A percentile compares a stretch with the other conserved stretches of the same genome.
Conservation (phyloP, 2,888 invertebrate genomes). For the Plemyria rubiginata region DNA sequence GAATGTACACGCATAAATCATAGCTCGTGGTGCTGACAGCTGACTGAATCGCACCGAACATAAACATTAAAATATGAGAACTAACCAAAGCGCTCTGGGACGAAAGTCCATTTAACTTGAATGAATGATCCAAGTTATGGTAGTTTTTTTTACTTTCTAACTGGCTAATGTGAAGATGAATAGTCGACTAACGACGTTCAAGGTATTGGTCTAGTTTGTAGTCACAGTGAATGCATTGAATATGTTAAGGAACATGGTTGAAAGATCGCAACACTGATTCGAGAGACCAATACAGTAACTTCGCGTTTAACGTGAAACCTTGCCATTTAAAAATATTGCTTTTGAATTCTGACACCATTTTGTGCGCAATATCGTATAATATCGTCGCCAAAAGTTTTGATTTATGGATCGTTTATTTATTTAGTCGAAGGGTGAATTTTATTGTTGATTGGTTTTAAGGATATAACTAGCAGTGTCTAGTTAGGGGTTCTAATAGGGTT, state of each 20-base stretch:
- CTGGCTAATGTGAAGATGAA: conserved; percentile 14
- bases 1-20: conserved; percentile 27
- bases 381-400: conserved; percentile 16
- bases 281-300: conserved; percentile 23
- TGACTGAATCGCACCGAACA: conserved; percentile 13
- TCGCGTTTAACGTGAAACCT: conserved; percentile 34
- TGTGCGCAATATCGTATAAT: conserved; percentile 31
- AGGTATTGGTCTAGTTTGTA: conserved; percentile 5
- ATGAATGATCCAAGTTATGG: conserved; percentile 12
- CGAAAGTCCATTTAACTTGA: conserved; percentile 6
- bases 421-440: not conserved
- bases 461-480: not conserved
- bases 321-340: conserved; percentile 36
- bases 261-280: conserved; percentile 20
- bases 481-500: not conserved
- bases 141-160: conserved; percentile 9
- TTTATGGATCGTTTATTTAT: conserved; percentile 7
- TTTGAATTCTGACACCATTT: conserved; percentile 33
- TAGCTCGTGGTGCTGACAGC: conserved; percentile 22
- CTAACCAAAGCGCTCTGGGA: conserved; percentile 7
- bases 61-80: conserved; percentile 14
- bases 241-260: conserved; percentile 8
- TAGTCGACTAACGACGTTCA: conserved; percentile 5
- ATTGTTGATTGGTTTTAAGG: not conserved
- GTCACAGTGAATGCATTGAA: conserved; percentile 9